These are phyloP conservation scores for Eulemur coronatus DNA, from an alignment of 2,797 vertebrate genomes.

Conservation along the genomic window DNA sequence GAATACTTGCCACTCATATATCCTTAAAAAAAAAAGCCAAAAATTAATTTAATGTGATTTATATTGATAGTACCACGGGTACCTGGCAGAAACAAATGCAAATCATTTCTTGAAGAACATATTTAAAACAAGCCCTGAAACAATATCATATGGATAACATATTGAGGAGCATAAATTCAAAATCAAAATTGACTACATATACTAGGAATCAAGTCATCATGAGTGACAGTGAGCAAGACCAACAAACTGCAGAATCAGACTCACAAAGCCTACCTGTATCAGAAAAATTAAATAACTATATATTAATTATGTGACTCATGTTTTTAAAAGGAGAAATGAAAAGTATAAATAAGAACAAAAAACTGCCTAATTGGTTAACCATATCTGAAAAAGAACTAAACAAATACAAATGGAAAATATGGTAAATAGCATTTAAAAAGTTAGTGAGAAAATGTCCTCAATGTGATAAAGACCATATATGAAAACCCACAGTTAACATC, in stretches of 20 bases:
- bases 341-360: not conserved
- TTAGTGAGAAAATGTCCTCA: not conserved
- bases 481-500: not conserved
- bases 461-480: not conserved
- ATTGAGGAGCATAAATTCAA: not conserved
- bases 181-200: not conserved
- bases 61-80: not conserved
- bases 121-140: not conserved
- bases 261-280: not conserved
- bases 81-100: not conserved
- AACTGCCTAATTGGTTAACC: not conserved
- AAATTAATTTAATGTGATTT: not conserved
- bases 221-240: not conserved
- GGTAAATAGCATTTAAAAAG: not conserved
- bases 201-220: not conserved
- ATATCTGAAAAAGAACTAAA: not conserved
- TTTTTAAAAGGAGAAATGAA: not conserved
- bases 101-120: not conserved
- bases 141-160: not conserved
- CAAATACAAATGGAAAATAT: not conserved
- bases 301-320: not conserved
- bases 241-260: not conserved
- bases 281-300: not conserved
- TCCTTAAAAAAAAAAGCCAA: not conserved
- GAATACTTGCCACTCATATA: not conserved